Evolutionary conservation across 2,888 invertebrate species (phyloP).

Genomic region (Andrena hattorfiana): DNA sequence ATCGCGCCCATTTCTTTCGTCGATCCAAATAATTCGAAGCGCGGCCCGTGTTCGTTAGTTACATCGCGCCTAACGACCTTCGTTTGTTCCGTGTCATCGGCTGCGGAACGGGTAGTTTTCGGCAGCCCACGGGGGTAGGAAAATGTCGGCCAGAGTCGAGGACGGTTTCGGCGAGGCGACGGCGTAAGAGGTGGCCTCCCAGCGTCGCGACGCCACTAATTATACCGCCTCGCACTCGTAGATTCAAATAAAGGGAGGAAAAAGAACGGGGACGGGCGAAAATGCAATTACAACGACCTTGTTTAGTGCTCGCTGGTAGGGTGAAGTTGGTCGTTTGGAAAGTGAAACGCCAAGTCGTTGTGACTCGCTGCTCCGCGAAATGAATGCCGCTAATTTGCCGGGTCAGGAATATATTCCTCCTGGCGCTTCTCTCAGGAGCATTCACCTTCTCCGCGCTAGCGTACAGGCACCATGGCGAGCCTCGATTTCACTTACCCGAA

Average conservation of each 20-base stretch:
- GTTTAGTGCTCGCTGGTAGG: conserved; percentile 50
- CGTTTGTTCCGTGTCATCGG: conserved; percentile 27
- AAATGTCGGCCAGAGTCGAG: background rate
- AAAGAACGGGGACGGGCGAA: conserved; percentile 39
- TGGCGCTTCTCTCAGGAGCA: background rate
- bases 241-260: conserved; percentile 48
- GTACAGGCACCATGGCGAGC: no score
- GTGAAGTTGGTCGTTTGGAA: conserved; percentile 46
- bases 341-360: conserved; percentile 34
- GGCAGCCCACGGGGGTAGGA: no score
- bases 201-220: conserved; percentile 61
- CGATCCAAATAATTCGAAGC: conserved; percentile 10
- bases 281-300: conserved; percentile 69
- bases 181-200: conserved; percentile 28
- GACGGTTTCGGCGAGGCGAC: conserved; percentile 15
- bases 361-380: background rate
- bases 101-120: background rate
- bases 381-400: conserved; percentile 16
- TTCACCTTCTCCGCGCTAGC: no score
- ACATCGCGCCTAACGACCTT: conserved; percentile 33
- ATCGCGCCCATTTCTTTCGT: conserved; percentile 4
- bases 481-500: no score
- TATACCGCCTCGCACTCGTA: conserved; percentile 46
- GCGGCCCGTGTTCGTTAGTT: conserved; percentile 25
- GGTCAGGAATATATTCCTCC: background rate